Evolutionary conservation across 2,888 invertebrate genomes (phyloP).

Genomic region (Gnatocerus cornutus): DNA sequence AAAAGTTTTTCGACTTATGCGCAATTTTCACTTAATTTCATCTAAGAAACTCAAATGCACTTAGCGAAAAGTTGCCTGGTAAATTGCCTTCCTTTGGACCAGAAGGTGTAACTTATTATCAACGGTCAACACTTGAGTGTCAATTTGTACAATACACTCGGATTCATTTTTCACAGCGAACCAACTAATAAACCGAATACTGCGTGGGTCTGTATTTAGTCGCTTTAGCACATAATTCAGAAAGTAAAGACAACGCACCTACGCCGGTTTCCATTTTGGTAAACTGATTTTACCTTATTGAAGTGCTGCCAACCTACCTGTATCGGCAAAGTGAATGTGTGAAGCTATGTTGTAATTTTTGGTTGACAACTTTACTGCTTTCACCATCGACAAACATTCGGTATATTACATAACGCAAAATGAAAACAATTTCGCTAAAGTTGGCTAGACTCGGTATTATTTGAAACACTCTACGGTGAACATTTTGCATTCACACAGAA

Average conservation of each 20-base stretch:
- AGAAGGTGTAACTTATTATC: constrained; percentile 27
- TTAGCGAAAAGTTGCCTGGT: constrained; percentile 6
- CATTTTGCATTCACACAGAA: constrained; percentile 23
- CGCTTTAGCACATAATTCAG: constrained; percentile 45
- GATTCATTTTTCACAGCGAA: constrained; percentile 25
- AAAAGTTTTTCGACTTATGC: constrained; percentile 27
- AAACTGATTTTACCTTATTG: constrained; percentile 45
- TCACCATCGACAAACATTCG: constrained; percentile 16
- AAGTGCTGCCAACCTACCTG: constrained; percentile 37
- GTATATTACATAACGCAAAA: constrained; percentile 4
- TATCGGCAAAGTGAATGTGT: constrained; percentile 20
- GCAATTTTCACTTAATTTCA: constrained; percentile 31
- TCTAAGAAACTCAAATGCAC: not conserved
- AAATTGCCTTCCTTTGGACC: constrained; percentile 3
- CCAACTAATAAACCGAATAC: constrained; percentile 24
- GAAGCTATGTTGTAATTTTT: constrained; percentile 20
- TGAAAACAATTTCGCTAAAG: constrained; percentile 11
- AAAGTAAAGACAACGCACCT: constrained; percentile 47
- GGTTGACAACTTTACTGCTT: constrained; percentile 26
- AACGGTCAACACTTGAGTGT: constrained; percentile 23
- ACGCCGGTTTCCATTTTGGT: constrained; percentile 40
- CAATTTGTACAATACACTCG: constrained; percentile 40
- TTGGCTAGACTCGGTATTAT: constrained; percentile 9
- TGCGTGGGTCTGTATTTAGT: constrained; percentile 47
- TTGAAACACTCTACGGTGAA: not conserved